Base-by-base conservation (phyloP, 2,113 vertebrate genomes). In the Neolamprologus modestus region DNA sequence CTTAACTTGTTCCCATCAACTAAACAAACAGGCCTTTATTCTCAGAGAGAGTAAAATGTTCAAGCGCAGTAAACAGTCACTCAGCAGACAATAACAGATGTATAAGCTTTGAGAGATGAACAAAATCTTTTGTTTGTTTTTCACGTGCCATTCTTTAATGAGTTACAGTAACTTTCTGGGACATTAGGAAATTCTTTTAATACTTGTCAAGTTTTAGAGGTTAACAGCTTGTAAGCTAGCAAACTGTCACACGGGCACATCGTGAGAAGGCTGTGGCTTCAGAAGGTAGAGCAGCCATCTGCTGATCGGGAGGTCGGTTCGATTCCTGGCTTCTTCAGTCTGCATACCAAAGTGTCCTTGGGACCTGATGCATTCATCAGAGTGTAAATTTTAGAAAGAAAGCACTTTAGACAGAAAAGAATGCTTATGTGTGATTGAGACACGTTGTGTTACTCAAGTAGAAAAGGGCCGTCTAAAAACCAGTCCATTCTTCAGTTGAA, bases 1-100 rank as follows among this genome's bases (percentile, higher is more conserved):
- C 66, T 85, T 42, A 53, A 79, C 81, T 35, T 47, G 55, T 73
- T 84, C 26, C 87, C 81, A 66, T 85, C 87, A 91, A 21, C 81
- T 52, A 78, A 87, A 88, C 87, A 94, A 94, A 88, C 93, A 82
- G 45, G 6, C 81, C 82, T 90, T 92, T 92, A 91, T 93, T 90
- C 83, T 89, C 26, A 1, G 50, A 88, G 28, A 78, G 85, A 33
- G 26, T 2, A 2, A 9, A 26, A 89, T 33, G 8, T 76, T 83
- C 55, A 57, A 52, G n/a, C 13, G 10, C 42, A 53, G 35, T 53
- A 80, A 84, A 45, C 33, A 57, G 33, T 68, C 33, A 68, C 61
- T 66, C 19, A 66, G 10, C 33, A 66, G 61, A 66, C 19, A 37
- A n/a, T 66, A 5, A 66, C 6, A 37, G 59, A 63, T 61, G 57